Evolutionary conservation across 2,113 vertebrate genomes (phyloP), one percentile per base, ranked within the genome.

Genomic region (Etheostoma spectabile): DNA sequence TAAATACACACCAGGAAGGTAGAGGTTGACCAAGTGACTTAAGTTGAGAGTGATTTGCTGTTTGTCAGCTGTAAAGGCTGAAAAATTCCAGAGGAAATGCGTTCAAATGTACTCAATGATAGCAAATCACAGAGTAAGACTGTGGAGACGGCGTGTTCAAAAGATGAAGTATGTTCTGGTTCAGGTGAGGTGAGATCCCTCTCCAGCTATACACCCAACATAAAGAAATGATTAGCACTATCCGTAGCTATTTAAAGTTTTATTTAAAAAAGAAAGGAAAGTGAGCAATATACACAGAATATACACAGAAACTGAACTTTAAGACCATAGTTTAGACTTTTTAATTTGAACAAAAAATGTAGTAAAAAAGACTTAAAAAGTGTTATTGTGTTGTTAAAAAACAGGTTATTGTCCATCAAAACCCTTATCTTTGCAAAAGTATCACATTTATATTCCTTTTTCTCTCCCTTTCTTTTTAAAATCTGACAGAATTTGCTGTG

Each of bases 1-100:
- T 70, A 63, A 82, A 53, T 13, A 71, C 74, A 84, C 71, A 85
- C 8, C 14, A 56, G 65, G 30, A 5, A 16, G 35, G 16, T 48
- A 51, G 12, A 70, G 42, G 49, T 19, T n/a, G 61, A 74, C 42
- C 59, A 35, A 49, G 59, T 14, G 75, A 74, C 35, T 7, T 8
- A 35, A 35, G 35, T 35, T 35, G 35, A 35, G 35, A 35, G 35
- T 35, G 35, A 35, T n/a, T n/a, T n/a, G n/a, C n/a, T n/a, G n/a
- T 35, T 35, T 35, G 10, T 51, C 10, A n/a, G 35, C 19, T 45
- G 42, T 14, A 22, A 12, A 42, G 19, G 12, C 12, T n/a, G 13
- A 0, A 42, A 63, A 42, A 42, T 42, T 42, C 11, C 19, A 42
- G 12, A 63, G 19, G 11, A 63, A 38, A 1, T n/a, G 19, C 4